Conservation (phyloP, 1,140 invertebrate species). For the Magallana gigas region DNA sequence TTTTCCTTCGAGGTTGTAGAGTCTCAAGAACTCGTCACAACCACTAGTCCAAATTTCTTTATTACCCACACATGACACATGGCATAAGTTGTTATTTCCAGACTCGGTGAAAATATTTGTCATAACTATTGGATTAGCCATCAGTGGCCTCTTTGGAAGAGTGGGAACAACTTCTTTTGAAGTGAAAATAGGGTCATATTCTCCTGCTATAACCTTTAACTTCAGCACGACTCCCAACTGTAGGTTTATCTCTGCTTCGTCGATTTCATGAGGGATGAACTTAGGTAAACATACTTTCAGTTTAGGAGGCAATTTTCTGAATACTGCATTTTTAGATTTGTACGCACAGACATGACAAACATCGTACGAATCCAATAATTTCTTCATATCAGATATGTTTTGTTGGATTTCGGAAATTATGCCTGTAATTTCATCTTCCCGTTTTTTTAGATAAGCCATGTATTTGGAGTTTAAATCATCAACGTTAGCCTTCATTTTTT, state of each 20-base stretch:
- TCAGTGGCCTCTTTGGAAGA: not conserved
- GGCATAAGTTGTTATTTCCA: not conserved
- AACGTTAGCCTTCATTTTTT: not conserved
- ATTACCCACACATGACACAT: not conserved
- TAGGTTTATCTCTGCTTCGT: not conserved
- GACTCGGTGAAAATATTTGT: not conserved
- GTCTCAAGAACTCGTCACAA: not conserved
- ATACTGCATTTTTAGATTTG: not conserved
- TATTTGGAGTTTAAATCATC: not conserved
- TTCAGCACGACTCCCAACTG: not conserved
- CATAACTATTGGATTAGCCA: not conserved
- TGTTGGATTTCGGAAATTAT: not conserved
- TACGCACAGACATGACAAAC: not conserved
- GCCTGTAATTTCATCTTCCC: not conserved
- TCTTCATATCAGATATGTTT: not conserved
- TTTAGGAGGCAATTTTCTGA: not conserved
- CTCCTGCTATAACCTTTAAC: not conserved
- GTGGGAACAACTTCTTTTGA: not conserved
- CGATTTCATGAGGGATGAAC: not conserved
- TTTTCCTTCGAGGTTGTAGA: not conserved
- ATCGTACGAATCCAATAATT: not conserved
- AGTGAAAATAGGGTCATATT: not conserved
- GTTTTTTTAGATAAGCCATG: not conserved
- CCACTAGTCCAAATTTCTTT: not conserved
- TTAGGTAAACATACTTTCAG: not conserved